Conservation (phyloP, 2,797 vertebrate species). For the Trematomus bernacchii region DNA sequence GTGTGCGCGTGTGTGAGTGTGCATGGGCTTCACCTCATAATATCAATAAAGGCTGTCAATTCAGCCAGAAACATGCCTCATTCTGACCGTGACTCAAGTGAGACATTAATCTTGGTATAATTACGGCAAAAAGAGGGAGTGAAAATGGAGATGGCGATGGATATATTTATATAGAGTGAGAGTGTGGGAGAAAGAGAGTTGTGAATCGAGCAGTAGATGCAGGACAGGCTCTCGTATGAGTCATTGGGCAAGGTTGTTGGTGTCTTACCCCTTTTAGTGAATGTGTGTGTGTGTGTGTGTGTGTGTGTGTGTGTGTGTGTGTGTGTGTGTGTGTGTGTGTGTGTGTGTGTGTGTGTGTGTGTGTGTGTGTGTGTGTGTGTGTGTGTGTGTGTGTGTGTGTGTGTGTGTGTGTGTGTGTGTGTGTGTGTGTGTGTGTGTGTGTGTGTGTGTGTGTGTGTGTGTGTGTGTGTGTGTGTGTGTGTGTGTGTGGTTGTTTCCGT, state of each 20-base stretch:
- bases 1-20: constrained; percentile 12
- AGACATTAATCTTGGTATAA: constrained; percentile 32
- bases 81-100: constrained; percentile 27
- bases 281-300: constrained; percentile 24
- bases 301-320: too few species aligned
- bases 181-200: too few species aligned
- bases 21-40: constrained; percentile 25
- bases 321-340: too few species aligned
- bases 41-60: constrained; percentile 34
- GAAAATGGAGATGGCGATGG: background rate
- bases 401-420: too few species aligned
- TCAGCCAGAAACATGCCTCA: constrained; percentile 34
- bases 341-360: too few species aligned
- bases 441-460: constrained; percentile 1
- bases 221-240: constrained; percentile 20
- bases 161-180: too few species aligned
- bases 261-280: constrained; percentile 24
- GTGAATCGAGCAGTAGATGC: too few species aligned
- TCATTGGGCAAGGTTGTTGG: constrained; percentile 49
- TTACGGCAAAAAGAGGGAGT: background rate
- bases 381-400: too few species aligned
- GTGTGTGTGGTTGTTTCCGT: constrained; percentile 19
- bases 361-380: too few species aligned
- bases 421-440: too few species aligned
- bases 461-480: constrained; percentile 33